A percentile compares a stretch with the other conserved stretches of the same genome.
phyloP scores from a whole-genome alignment of 1,140 invertebrate species.

The Drosophila setifemur region DNA sequence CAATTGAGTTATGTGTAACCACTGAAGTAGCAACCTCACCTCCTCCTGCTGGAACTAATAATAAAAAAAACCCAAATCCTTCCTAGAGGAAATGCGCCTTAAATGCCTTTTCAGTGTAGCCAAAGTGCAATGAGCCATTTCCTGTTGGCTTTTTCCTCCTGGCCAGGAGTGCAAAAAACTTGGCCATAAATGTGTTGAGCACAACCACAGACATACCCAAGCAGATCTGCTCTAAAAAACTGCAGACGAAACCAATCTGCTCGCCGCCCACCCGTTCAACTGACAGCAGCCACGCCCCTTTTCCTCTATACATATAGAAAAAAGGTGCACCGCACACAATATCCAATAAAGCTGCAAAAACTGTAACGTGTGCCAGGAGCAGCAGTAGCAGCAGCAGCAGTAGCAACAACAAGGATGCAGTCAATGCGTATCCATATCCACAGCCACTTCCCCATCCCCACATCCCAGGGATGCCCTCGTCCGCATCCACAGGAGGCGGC shows the following conservation, averaged over 20 bases:
- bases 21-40: conserved; percentile 28
- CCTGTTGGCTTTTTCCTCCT: conserved; percentile 25
- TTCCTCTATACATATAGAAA: neutral
- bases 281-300: conserved; percentile 56
- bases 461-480: neutral
- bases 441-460: conserved; percentile 5
- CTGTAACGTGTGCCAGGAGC: conserved; percentile 60
- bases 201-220: conserved; percentile 68
- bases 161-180: conserved; percentile 29
- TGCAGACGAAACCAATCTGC: conserved; percentile 75
- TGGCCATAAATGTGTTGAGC: conserved; percentile 75
- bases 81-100: conserved; percentile 70
- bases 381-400: conserved; percentile 15
- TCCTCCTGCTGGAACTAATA: too few species aligned
- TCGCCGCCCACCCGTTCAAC: conserved; percentile 62
- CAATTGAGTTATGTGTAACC: conserved; percentile 64
- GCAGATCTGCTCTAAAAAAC: conserved; percentile 37
- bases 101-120: conserved; percentile 76
- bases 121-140: conserved; percentile 81
- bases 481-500: conserved; percentile 13
- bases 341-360: conserved; percentile 69
- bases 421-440: conserved; percentile 54
- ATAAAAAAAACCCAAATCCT: conserved; percentile 4
- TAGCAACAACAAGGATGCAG: conserved; percentile 37
- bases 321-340: conserved; percentile 33